Percentiles rank a stretch among this genome's conserved stretches.
Conservation (phyloP, 2,888 invertebrate species). For the Apodemia hepburni region DNA sequence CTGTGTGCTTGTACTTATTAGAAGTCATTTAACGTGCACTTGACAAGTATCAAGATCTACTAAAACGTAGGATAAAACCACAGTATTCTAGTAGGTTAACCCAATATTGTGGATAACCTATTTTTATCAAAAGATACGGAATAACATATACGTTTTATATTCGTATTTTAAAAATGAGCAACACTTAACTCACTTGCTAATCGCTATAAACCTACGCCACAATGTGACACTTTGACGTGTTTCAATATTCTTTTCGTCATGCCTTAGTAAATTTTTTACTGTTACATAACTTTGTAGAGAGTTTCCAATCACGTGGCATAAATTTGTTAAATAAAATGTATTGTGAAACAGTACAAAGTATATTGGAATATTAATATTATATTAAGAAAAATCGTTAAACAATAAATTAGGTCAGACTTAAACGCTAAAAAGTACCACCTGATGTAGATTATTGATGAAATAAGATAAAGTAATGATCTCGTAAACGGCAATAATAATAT, state of each 20-base stretch:
- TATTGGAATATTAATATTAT: not conserved
- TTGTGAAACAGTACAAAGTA: constrained; percentile 7
- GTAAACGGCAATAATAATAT: not conserved
- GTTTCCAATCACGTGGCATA: not conserved
- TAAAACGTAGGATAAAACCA: not conserved
- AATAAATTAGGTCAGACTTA: no score
- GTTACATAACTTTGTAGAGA: not conserved
- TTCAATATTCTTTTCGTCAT: not conserved
- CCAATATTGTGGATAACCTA: not conserved
- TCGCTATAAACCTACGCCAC: not conserved
- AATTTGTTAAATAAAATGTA: not conserved
- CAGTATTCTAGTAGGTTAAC: not conserved
- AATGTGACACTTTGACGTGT: not conserved
- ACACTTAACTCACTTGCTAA: not conserved
- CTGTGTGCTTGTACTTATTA: constrained; percentile 30
- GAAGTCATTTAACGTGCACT: constrained; percentile 15
- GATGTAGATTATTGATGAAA: not conserved
- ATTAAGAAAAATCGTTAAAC: not conserved
- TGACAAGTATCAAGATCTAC: constrained; percentile 12
- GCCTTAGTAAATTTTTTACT: not conserved
- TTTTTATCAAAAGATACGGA: not conserved
- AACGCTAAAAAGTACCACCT: not conserved
- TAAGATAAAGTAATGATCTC: not conserved
- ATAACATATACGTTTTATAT: not conserved
- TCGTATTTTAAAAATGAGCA: not conserved